Conservation (phyloP, 2,797 vertebrate genomes). For the Peromyscus aztecus region DNA sequence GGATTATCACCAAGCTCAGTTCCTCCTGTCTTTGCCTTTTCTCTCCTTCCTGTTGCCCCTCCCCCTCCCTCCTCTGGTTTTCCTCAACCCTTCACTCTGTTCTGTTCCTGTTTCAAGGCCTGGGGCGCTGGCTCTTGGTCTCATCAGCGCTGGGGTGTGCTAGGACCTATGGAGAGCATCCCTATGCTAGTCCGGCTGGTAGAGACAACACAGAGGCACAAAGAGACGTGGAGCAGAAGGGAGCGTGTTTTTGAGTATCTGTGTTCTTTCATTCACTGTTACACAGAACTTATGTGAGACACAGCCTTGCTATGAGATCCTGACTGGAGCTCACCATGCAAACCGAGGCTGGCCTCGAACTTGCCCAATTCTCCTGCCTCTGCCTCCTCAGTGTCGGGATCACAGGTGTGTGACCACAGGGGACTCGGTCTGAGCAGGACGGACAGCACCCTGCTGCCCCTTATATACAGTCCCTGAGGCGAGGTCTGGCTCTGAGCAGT, state of each 20-base stretch:
- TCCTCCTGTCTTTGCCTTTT: background rate
- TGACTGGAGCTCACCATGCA: background rate
- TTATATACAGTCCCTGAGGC: constrained; percentile 76
- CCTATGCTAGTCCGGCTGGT: background rate
- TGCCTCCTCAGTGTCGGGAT: background rate
- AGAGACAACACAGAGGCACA: background rate
- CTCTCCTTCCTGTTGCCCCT: background rate
- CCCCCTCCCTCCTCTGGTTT: background rate
- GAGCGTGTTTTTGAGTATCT: background rate
- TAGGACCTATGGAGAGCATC: background rate
- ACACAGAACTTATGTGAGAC: background rate
- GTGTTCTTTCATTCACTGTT: background rate
- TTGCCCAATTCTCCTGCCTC: background rate
- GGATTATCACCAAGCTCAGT: constrained; percentile 35
- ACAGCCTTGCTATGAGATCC: background rate
- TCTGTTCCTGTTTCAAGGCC: background rate
- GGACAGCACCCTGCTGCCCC: constrained; percentile 64
- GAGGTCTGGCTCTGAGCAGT: constrained; percentile 67
- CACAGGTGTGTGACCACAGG: background rate
- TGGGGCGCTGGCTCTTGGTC: background rate
- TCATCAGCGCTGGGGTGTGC: background rate
- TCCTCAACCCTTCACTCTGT: background rate
- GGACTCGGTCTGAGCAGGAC: background rate
- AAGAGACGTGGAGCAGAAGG: background rate
- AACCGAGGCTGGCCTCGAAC: background rate